Base-by-base conservation (phyloP, 2,113 vertebrate species). In the Ardeotis arabs region DNA sequence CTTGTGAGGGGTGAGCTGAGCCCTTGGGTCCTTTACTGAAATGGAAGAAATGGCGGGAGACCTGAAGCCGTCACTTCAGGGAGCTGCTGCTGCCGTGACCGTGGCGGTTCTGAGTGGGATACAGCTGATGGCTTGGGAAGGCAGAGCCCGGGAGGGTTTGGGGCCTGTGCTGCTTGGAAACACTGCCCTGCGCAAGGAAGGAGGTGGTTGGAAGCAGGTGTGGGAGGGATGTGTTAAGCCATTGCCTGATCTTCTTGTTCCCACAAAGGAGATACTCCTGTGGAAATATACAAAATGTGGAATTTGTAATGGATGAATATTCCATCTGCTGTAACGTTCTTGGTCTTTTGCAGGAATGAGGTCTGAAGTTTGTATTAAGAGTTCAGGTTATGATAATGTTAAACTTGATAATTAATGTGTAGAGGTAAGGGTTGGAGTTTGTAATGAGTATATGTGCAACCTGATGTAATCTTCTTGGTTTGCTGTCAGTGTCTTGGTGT, bases 21-120 rank as follows among this genome's bases (percentile, higher is more conserved):
- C 16, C 3, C 1, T 2, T 7, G 45, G 7, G 5, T 2, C n/a
- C 29, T 12, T 15, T 11, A 3, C 35, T n/a, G 47, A 8, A 35
- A 9, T 6, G 39, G 39, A 39, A 39, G 39, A 39, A 39, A 11
- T 39, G 39, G 8, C 2, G 4, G 58, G 28, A 12, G 22, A 6
- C 7, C 44, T 2, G 35, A 10, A 44, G 28, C 21, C 18, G 9
- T 13, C 12, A 4, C 25, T 25, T 16, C 5, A 5, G 16, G 18
- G 17, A 56, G 29, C 14, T 18, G 35, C 10, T 6, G 53, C 31
- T 22, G 59, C 21, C 1, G 4, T 9, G 37, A 18, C 70, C 8
- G 31, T 5, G 27, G 37, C 0, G 2, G 39, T 6, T 37, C 18
- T 22, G 84, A 14, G 28, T 29, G 3, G 31, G 28, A 5, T 14